Evolutionary conservation across 2,888 invertebrate genomes (phyloP), one percentile per base, ranked within the genome.

Genomic region (Polietes domitor): DNA sequence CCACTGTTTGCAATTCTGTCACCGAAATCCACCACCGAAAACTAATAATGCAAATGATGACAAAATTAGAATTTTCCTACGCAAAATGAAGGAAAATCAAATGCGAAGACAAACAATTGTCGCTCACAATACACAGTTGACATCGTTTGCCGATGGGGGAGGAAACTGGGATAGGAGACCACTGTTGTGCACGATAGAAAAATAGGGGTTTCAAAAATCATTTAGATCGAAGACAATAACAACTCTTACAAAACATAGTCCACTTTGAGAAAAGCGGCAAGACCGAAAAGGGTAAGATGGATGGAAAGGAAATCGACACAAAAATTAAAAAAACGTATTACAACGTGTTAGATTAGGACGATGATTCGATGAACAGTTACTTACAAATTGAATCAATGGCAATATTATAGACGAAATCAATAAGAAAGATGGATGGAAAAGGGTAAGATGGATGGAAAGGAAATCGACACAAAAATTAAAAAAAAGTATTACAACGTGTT

Each of bases 31-130:
- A 1, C 17, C n/a, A 24, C 24, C 63, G 17, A 63, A 63, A 63
- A 63, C 17, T 32, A 63, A 63, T 63, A 63, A 63, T 28, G 63
- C 63, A 63, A 63, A 63, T 32, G 63, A 7, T n/a, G 32, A 17
- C 5, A 32, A 32, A 63, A 32, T 32, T 63, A 32, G 28, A 63
- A 32, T 63, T 32, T 63, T 12, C 17, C n/a, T 17, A 17, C 32
- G 1, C 1, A 17, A 28, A 32, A 7, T 17, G 32, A 58, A 32
- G n/a, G 24, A 63, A 17, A 63, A 17, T 63, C 7, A n/a, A 63
- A 63, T 32, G n/a, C 28, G 24, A 63, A 32, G 32, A 17, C 63
- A 63, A 63, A 63, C 32, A 32, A 63, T 63, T 32, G 17, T 17
- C 10, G 28, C 28, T n/a, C 32, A n/a, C 1, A n/a, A 32, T 32